Conservation (phyloP, 2,888 invertebrate species). For the Spicauda simplicius region DNA sequence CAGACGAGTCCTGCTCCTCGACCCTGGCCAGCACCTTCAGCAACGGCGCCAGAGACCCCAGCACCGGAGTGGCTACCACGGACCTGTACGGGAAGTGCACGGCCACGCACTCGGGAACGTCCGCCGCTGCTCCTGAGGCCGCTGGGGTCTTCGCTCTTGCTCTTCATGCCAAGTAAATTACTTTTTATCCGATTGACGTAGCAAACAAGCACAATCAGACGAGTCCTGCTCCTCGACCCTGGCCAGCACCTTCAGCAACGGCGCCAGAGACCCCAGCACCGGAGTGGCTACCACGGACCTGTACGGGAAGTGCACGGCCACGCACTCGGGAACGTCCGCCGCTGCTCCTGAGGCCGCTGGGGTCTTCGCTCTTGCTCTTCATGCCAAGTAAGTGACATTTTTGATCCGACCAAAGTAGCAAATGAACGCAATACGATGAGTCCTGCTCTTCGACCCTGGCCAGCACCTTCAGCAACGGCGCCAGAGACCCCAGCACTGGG, state of each 20-base stretch:
- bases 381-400: slow-evolving; percentile 92
- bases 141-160: slow-evolving; percentile 99
- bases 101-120: slow-evolving; percentile 99
- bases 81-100: slow-evolving; percentile 99
- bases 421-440: slow-evolving; percentile 99
- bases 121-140: slow-evolving; percentile 99
- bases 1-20: slow-evolving; percentile 99
- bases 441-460: slow-evolving; percentile 99
- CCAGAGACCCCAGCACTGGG: slow-evolving; percentile 98
- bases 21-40: slow-evolving; percentile 99
- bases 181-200: too few species aligned
- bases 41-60: slow-evolving; percentile 98
- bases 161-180: slow-evolving; percentile 95
- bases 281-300: slow-evolving; percentile 99
- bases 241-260: slow-evolving; percentile 99
- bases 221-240: slow-evolving; percentile 99
- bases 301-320: slow-evolving; percentile 99
- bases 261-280: slow-evolving; percentile 98
- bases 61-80: slow-evolving; percentile 99
- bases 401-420: too few species aligned
- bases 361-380: slow-evolving; percentile 98
- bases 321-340: slow-evolving; percentile 99
- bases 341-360: slow-evolving; percentile 99
- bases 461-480: slow-evolving; percentile 99
- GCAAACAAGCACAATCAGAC: slow-evolving; percentile 99